Conservation (phyloP, 2,888 invertebrate genomes). For the Drepanosiphum platanoidis region DNA sequence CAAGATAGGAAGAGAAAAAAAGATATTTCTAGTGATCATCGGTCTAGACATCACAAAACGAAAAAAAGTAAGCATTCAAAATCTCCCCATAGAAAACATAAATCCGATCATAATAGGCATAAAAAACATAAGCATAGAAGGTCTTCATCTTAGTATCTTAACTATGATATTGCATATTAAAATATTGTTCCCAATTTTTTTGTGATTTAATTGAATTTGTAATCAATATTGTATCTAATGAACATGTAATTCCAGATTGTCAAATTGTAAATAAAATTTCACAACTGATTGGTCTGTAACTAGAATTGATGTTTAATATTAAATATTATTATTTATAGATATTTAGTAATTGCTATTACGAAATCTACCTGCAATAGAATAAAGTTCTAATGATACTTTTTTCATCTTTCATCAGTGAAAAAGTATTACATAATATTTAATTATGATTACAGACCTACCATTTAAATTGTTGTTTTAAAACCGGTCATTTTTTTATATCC, state of each 20-base stretch:
- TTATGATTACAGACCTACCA: neutral
- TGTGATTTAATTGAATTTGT: neutral
- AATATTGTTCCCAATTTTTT: neutral
- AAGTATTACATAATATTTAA: too few relatives aligned
- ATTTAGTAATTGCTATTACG: neutral
- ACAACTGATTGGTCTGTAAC: too few relatives aligned
- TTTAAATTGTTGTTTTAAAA: conserved; percentile 2
- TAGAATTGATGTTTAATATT: neutral
- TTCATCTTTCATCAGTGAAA: too few relatives aligned
- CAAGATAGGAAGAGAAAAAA: neutral
- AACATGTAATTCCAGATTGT: neutral
- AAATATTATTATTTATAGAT: neutral
- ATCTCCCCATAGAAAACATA: conserved; percentile 58
- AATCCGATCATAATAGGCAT: conserved; percentile 44
- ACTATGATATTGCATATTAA: neutral
- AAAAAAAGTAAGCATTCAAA: conserved; percentile 60
- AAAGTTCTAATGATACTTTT: too few relatives aligned
- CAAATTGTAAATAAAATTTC: neutral
- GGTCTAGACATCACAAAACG: conserved; percentile 44
- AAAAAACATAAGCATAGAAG: conserved; percentile 45
- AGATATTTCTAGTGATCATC: conserved; percentile 1
- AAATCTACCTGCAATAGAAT: neutral
- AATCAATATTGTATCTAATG: too few relatives aligned
- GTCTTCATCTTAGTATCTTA: conserved; percentile 44
- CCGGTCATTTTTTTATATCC: too few relatives aligned